Evolutionary conservation across 1,140 invertebrate species (phyloP), one percentile per base, ranked within the genome.

Genomic region (Drosophila dunni): DNA sequence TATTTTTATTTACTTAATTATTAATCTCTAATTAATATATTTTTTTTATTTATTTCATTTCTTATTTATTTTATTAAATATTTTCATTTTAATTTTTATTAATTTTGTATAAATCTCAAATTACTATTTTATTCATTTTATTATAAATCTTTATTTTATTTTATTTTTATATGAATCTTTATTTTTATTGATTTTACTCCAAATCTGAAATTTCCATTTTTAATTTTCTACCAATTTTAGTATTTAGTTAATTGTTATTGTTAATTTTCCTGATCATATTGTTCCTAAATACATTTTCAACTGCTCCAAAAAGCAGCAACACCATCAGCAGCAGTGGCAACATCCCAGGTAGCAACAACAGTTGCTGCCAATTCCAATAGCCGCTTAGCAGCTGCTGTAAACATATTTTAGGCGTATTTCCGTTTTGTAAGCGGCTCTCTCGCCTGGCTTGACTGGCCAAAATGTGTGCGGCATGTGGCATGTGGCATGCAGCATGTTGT

Each of bases 391-490:
- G 77, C 83, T 77, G 84, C 77, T 82, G 77, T 72, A 72, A 84
- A 83, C 77, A 84, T 80, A 81, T 79, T 84, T 79, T 67, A 74
- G 78, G 79, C 81, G 80, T 76, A 88, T 88, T 88, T 88, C 83
- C 77, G 84, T 84, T 88, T 89, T 80, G 76, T 79, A 67, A 71
- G 58, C 62, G 66, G 66, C 54, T 63, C 71, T 65, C 65, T 78
- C 62, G 53, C 45, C 45, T 58, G 44, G 58, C 60, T 50, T 17
- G 20, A 17, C 44, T 11, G 20, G 34, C 44, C 9, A 34, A 57
- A 65, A 56, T 53, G 38, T 33, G 20, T 54, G 50, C 34, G 63
- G 70, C 63, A 58, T 58, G 69, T 10, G 69, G 62, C 67, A 69
- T 61, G 57, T 10, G 56, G 67, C 51, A 64, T 58, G 68, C 40